These are phyloP conservation scores for Formica exsecta DNA, from an alignment of 1,140 invertebrate species.

Conservation along the genomic window DNA sequence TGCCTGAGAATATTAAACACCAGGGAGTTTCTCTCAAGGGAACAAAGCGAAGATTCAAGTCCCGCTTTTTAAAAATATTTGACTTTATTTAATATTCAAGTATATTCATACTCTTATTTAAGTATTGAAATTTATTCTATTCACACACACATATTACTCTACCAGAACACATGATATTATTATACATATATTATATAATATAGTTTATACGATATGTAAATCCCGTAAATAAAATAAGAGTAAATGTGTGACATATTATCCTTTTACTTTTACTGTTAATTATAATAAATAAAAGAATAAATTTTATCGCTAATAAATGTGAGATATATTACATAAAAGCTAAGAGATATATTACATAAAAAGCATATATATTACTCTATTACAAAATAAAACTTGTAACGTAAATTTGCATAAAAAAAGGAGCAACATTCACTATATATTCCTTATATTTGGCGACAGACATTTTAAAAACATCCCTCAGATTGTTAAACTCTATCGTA, in stretches of 20 bases:
- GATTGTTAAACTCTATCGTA: neutral
- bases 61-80: neutral
- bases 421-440: neutral
- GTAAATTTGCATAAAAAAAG: neutral
- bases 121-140: neutral
- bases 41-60: neutral
- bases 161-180: too few species aligned
- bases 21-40: neutral
- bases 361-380: neutral
- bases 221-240: neutral
- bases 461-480: neutral
- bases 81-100: neutral
- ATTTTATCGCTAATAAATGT: neutral
- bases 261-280: neutral
- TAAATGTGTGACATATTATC: neutral
- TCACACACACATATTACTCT: neutral
- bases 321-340: neutral
- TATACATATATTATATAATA: neutral
- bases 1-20: conserved; percentile 4
- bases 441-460: neutral
- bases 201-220: neutral
- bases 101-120: neutral
- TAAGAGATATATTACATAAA: neutral
- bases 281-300: neutral
- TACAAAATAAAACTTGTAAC: neutral